These are phyloP conservation scores for Dendrocopos noguchii DNA, from an alignment of 2,113 vertebrate genomes.

Conservation along the genomic window DNA sequence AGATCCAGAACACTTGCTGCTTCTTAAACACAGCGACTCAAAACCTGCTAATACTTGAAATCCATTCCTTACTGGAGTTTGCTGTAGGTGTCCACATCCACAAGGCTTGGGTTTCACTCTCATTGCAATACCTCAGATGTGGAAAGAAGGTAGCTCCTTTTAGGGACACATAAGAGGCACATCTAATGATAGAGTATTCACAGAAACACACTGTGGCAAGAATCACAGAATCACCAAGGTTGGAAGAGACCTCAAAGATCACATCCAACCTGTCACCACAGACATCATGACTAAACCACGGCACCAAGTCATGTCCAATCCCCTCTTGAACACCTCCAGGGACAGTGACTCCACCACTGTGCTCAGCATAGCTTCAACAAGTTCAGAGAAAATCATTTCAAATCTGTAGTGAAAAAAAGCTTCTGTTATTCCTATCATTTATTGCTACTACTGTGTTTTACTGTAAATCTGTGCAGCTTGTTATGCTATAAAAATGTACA, in stretches of 20 bases:
- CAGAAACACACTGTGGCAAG: background rate
- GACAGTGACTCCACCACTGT: no score
- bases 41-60: background rate
- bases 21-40: background rate
- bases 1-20: background rate
- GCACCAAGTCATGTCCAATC: no score
- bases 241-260: no score
- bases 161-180: background rate
- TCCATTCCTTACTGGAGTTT: background rate
- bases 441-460: background rate
- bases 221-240: no score
- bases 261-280: no score
- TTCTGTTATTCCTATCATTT: background rate
- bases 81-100: rapidly evolving
- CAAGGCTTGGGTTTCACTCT: background rate
- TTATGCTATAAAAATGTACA: background rate
- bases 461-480: background rate
- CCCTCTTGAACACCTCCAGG: no score
- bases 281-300: no score
- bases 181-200: background rate
- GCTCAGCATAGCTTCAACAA: rapidly evolving
- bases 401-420: background rate
- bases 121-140: background rate
- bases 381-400: background rate
- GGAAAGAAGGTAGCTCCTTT: background rate